Base-by-base conservation (phyloP, 2,888 invertebrate genomes). In the Meta bourneti region DNA sequence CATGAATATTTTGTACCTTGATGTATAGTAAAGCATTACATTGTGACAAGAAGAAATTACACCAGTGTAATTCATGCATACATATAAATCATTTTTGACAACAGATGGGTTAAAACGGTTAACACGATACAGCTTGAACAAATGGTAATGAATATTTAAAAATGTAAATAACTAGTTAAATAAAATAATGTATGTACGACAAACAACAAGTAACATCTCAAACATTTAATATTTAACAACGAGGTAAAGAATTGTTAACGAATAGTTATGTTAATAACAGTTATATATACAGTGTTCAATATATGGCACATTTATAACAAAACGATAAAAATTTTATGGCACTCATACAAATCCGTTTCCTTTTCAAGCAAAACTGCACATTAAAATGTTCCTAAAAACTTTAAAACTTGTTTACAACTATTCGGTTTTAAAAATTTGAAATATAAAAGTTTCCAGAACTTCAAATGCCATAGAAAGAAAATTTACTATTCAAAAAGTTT, bases 81-180 rank as follows among this genome's bases (percentile, higher is more conserved):
- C 8, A n/a, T n/a, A 54, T 48, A 61, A 8, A n/a, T 75, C 74
- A 72, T 83, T 52, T 34, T 72, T 20, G 51, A 34, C 9, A 48
- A 61, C 48, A 74, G 20, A 83, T 72, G 72, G 74, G 48, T 84
- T 82, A 82, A 82, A 72, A 51, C 8, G 72, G 20, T 82, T 84
- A 84, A 34, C 16, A 79, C 61, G 75, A 54, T 61, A 48, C 52
- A 34, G 75, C 75, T 48, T 54, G 34, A 82, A 82, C 82, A 19
- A 61, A 61, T 54, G 48, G 34, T 84, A 84, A 74, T 13, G 54
- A 48, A 11, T 8, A 16, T 80, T 75, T 84, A 74, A 75, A 74
- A 61, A n/a, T 75, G 75, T 84, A 84, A 84, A 84, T 74, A 84
- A 84, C 34, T 16, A 51, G 82, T 84, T 84, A 84, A 84, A 75